Conservation (phyloP, 2,797 vertebrate species). For the Carapus acus region DNA sequence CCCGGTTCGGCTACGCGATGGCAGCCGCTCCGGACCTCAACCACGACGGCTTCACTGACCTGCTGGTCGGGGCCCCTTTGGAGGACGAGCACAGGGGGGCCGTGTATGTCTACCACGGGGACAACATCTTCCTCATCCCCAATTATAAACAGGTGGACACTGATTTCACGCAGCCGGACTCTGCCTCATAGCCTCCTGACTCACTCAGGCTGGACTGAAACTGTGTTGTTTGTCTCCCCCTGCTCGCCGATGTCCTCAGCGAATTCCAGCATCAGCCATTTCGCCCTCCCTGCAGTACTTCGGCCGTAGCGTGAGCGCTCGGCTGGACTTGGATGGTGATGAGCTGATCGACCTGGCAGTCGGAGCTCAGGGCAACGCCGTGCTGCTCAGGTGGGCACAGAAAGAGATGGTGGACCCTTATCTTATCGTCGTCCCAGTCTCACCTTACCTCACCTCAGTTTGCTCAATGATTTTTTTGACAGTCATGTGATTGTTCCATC, state of each 20-base stretch:
- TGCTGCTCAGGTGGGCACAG: slow-evolving; percentile 81
- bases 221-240: slow-evolving; percentile 4
- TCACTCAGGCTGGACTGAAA: slow-evolving; percentile 3
- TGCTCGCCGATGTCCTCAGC: slow-evolving; percentile 60
- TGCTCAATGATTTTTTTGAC: too few relatives aligned
- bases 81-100: slow-evolving; percentile 90
- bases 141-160: slow-evolving; percentile 76
- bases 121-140: slow-evolving; percentile 70
- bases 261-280: slow-evolving; percentile 75
- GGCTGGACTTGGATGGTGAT: slow-evolving; percentile 85
- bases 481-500: too few relatives aligned
- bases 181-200: slow-evolving; percentile 15
- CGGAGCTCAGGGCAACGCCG: slow-evolving; percentile 83
- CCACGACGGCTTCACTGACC: slow-evolving; percentile 81
- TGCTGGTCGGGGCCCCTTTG: slow-evolving; percentile 85
- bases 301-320: slow-evolving; percentile 84
- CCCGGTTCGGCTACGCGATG: slow-evolving; percentile 87
- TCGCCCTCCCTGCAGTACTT: slow-evolving; percentile 81
- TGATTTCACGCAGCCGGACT: neutral
- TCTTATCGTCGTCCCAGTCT: too few relatives aligned
- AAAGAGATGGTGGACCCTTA: too few relatives aligned
- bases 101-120: slow-evolving; percentile 84
- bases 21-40: slow-evolving; percentile 82
- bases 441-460: too few relatives aligned
- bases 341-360: slow-evolving; percentile 86